Evolutionary conservation across 2,888 invertebrate species (phyloP).

Genomic region (Dicroscelio sp.): DNA sequence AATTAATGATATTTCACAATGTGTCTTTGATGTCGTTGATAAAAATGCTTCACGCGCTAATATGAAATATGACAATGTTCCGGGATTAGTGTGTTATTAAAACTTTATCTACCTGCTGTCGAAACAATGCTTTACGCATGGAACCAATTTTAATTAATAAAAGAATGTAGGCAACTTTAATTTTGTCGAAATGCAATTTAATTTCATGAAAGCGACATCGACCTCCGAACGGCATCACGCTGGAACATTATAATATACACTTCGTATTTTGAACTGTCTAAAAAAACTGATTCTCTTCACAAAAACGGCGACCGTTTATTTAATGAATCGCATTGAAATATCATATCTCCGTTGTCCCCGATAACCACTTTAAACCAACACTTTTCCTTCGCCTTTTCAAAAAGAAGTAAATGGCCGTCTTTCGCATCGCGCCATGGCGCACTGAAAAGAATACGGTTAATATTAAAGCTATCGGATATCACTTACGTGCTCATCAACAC

Average conservation of each 20-base stretch:
- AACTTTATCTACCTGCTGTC: not conserved
- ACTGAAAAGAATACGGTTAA: conserved; percentile 64
- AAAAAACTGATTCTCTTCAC: not conserved
- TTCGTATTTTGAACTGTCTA: not conserved
- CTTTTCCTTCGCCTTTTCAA: conserved; percentile 27
- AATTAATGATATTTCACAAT: not conserved
- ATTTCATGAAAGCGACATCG: too few relatives aligned
- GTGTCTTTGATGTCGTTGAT: conserved; percentile 17
- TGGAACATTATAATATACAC: too few relatives aligned
- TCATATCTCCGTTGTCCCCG: not conserved
- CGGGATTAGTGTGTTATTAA: not conserved
- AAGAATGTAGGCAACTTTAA: too few relatives aligned
- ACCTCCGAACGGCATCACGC: too few relatives aligned
- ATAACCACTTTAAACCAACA: conserved; percentile 18
- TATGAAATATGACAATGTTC: conserved; percentile 6
- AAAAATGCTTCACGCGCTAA: conserved; percentile 2
- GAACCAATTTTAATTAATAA: too few relatives aligned
- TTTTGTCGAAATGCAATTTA: too few relatives aligned
- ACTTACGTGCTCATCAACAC: conserved; percentile 78
- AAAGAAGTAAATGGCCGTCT: conserved; percentile 38
- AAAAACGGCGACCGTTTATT: conserved; percentile 26
- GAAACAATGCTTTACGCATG: too few relatives aligned
- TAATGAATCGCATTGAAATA: conserved; percentile 46
- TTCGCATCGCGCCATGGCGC: conserved; percentile 43
- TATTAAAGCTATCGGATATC: conserved; percentile 77